Percentiles rank a stretch among this genome's conserved stretches.
phyloP scores from a whole-genome alignment of 2,888 invertebrate species.

The Athalia cordata region DNA sequence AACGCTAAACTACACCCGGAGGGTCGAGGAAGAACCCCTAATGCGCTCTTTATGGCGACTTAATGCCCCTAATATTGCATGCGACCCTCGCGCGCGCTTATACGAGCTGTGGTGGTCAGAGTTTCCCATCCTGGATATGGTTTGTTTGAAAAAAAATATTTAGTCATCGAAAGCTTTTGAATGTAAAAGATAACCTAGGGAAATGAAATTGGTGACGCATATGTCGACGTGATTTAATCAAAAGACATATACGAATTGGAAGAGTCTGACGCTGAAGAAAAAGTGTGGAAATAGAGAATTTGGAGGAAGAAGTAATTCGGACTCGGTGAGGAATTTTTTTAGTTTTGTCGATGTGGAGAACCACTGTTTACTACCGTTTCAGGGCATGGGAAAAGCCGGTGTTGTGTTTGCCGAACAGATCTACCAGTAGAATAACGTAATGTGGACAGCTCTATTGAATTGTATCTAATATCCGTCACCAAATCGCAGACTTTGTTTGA shows the following conservation, averaged over 20 bases:
- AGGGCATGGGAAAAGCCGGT: conserved; percentile 71
- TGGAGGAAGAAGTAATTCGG: background rate
- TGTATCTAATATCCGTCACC: conserved; percentile 71
- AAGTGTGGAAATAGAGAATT: background rate
- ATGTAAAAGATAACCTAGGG: too few species aligned
- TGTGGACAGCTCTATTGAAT: conserved; percentile 69
- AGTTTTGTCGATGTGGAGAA: conserved; percentile 57
- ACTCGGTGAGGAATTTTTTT: background rate
- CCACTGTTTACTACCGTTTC: conserved; percentile 53
- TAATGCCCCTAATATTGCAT: conserved; percentile 73
- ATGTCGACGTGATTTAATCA: too few species aligned
- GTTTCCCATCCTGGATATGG: conserved; percentile 58
- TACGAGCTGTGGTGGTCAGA: conserved; percentile 64
- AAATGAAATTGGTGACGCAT: too few species aligned
- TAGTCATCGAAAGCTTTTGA: too few species aligned
- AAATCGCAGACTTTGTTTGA: conserved; percentile 61
- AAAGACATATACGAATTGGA: too few species aligned
- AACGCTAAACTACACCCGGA: conserved; percentile 73
- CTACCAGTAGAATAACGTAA: conserved; percentile 70
- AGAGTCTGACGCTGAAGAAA: background rate
- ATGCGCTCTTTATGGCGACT: conserved; percentile 73
- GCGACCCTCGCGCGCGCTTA: conserved; percentile 68
- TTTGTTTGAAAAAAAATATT: background rate
- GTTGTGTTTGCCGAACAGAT: conserved; percentile 72
- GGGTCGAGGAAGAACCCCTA: conserved; percentile 68